Base-by-base conservation (phyloP, 2,888 invertebrate species). In the Amphimallon solstitiale region DNA sequence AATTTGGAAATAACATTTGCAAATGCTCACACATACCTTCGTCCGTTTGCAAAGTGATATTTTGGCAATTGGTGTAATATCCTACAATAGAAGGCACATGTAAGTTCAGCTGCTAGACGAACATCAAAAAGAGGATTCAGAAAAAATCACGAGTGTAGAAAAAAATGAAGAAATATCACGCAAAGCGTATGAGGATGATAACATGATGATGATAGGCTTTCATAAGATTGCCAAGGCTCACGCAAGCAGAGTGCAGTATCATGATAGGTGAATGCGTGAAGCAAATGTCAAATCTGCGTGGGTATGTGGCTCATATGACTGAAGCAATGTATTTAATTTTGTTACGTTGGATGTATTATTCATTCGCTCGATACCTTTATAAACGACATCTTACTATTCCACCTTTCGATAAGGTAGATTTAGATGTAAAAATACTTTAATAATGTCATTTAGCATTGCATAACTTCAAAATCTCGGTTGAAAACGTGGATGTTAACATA, bases 1-100 rank as follows among this genome's bases (percentile, higher is more conserved):
- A 65, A 51, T 63, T 64, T 65, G 70, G 68, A 71, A 72, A 73
- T 66, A 72, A 73, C 76, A 76, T 75, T 74, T 73, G 72, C 71
- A 75, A 73, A 75, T 74, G 74, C 74, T 74, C 73, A 74, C 74
- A 79, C 80, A 78, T 81, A 81, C 81, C 81, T 81, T 81, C 80
- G 74, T 80, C 81, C 77, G 79, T 79, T 76, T 77, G 77, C 75
- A 80, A 78, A 77, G 80, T 80, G 78, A 79, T 80, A 81, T 80
- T 81, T 78, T 80, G 79, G 80, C 81, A 81, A 80, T 80, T 81
- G 81, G 79, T 80, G 79, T 76, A 78, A 80, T 77, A 79, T 79
- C 81, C 81, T 81, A 81, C 77, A 81, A 81, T 78, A 80, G 79
- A 80, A 80, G 75, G 77, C 75, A 75, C 76, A 75, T 74, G 75